Percentiles rank a stretch among this genome's conserved stretches.
phyloP scores from a whole-genome alignment of 1,140 invertebrate species.

The Diprion similis region DNA sequence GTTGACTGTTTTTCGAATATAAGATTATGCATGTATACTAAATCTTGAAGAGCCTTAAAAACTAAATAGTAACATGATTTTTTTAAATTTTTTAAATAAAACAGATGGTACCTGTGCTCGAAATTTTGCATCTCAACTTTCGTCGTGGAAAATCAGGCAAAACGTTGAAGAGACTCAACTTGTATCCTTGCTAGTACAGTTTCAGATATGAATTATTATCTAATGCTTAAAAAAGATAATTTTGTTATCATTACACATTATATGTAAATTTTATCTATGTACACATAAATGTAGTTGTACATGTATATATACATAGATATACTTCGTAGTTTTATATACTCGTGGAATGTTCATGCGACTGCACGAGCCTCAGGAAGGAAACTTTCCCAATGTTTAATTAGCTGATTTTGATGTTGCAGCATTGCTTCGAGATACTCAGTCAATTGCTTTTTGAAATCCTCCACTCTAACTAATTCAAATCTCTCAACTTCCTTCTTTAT shows the following conservation, averaged over 20 bases:
- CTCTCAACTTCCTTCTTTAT: constrained; percentile 96
- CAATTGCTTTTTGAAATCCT: constrained; percentile 90
- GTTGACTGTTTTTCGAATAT: no score
- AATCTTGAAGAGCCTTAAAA: background rate
- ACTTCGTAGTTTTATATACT: background rate
- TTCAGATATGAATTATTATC: constrained; percentile 1
- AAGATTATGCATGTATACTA: background rate
- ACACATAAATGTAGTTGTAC: background rate
- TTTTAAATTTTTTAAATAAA: background rate
- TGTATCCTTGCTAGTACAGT: background rate
- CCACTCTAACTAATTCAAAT: constrained; percentile 87
- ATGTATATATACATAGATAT: background rate
- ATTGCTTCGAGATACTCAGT: constrained; percentile 93
- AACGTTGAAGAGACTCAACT: background rate
- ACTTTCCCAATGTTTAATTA: constrained; percentile 95
- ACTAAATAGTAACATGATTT: background rate
- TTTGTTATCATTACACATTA: constrained; percentile 5
- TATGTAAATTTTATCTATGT: constrained; percentile 1
- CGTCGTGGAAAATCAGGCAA: background rate
- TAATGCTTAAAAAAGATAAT: constrained; percentile 13
- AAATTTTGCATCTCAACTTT: background rate
- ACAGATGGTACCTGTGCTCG: background rate
- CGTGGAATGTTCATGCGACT: constrained; percentile 69
- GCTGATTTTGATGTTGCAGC: constrained; percentile 93
- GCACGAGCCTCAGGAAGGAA: constrained; percentile 92